phyloP scores from a whole-genome alignment of 2,797 vertebrate genomes.

The Crenuchus spilurus region DNA sequence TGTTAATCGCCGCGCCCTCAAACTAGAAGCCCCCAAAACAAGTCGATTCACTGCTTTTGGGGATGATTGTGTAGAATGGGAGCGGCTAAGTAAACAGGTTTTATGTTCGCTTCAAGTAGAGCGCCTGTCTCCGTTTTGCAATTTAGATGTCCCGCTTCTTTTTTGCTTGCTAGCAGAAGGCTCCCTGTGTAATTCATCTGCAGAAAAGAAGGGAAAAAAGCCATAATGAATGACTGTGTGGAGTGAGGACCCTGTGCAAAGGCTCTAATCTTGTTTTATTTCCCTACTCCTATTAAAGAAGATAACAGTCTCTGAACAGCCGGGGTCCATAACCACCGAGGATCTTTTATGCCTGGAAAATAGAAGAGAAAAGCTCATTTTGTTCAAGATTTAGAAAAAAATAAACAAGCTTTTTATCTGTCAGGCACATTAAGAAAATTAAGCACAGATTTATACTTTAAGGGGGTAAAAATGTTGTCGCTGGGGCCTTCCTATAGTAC shows the following conservation, averaged over 20 bases:
- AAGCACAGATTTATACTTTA: too few species aligned
- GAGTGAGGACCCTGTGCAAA: neutral
- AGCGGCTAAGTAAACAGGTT: slow-evolving; percentile 48
- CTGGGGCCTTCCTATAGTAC: too few species aligned
- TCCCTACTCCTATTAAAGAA: slow-evolving; percentile 14
- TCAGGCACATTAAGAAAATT: too few species aligned
- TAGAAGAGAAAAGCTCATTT: neutral
- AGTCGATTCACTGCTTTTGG: slow-evolving; percentile 24
- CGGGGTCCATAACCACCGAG: neutral
- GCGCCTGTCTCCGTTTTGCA: slow-evolving; percentile 42
- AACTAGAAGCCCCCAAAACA: slow-evolving; percentile 22
- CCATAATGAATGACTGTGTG: slow-evolving; percentile 27
- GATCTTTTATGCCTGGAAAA: neutral
- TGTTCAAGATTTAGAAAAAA: neutral
- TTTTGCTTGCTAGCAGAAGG: neutral
- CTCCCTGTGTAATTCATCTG: slow-evolving; percentile 26
- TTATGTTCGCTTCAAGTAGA: slow-evolving; percentile 28
- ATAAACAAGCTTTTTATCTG: neutral
- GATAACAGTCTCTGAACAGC: neutral
- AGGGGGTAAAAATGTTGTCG: too few species aligned
- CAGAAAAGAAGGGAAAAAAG: neutral
- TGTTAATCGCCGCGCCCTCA: slow-evolving; percentile 5
- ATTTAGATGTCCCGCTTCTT: slow-evolving; percentile 18
- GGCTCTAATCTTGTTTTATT: slow-evolving; percentile 37
- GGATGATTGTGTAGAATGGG: slow-evolving; percentile 41